Evolutionary conservation across 2,797 vertebrate species (phyloP), one percentile per base, ranked within the genome.

Genomic region (Betta splendens): DNA sequence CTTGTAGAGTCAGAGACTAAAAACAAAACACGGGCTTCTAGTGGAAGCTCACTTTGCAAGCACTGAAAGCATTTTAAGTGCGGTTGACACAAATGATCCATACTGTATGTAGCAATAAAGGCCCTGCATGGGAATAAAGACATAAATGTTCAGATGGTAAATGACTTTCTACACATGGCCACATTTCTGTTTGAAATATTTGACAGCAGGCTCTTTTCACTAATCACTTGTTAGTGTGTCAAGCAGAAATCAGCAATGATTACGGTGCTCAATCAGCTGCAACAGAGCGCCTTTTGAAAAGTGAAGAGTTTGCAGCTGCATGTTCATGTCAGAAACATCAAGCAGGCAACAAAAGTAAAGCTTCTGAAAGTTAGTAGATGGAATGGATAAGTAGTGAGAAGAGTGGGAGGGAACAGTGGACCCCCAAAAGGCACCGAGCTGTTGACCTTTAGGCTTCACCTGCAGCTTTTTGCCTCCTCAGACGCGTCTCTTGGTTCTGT

Each of bases 401-500:
- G 23, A 26, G 10, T 13, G 0, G 18, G 29, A 39, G 26, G 21
- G 2, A 35, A 16, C 20, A 22, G 42, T 13, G 31, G 11, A 25
- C 25, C 5, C 8, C 36, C 43, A 22, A 46, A 38, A 37, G 1
- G 6, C 15, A 7, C n/a, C 31, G 21, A 50, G 9, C 10, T n/a
- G n/a, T n/a, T n/a, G n/a, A n/a, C n/a, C n/a, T 9, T 35, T 11
- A 23, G 13, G 51, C 20, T 36, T 47, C 28, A 40, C 15, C 12
- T n/a, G 26, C 4, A 37, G 20, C 22, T 2, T 39, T 35, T 23
- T 26, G 5, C 9, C 40, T 49, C 8, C 18, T 18, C 74, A 80
- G 87, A 79, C 9, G 80, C 56, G 23, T 38, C 82, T 3, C 28
- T 60, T 3, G 25, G 39, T n/a, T 40, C 83, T 5, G 61, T 75